These are phyloP conservation scores for Pedionomus torquatus DNA, from an alignment of 2,113 vertebrate species.

Conservation along the genomic window DNA sequence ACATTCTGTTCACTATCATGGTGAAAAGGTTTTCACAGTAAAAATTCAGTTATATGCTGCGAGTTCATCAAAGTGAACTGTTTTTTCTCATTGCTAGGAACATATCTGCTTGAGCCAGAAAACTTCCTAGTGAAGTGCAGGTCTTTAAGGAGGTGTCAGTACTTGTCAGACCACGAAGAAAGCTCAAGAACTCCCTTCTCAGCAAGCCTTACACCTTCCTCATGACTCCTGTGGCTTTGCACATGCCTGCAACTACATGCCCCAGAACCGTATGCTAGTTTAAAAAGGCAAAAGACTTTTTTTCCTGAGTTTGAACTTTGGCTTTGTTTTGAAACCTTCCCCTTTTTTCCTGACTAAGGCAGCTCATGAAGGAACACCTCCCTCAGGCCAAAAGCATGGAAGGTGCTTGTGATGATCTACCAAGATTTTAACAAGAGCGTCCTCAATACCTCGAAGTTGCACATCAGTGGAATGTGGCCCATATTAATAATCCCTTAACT, in stretches of 20 bases:
- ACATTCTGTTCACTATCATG: neutral
- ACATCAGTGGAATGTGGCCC: slow-evolving; percentile 30
- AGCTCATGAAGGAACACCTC: slow-evolving; percentile 34
- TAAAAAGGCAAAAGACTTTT: neutral
- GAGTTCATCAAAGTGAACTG: neutral
- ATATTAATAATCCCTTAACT: slow-evolving; percentile 17
- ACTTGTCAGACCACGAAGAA: neutral
- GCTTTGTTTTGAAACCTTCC: slow-evolving; percentile 50
- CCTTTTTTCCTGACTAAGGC: slow-evolving; percentile 27
- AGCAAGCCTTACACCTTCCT: neutral
- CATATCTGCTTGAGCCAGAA: neutral
- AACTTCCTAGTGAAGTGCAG: neutral
- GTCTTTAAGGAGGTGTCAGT: neutral
- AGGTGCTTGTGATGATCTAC: slow-evolving; percentile 42
- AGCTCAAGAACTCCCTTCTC: neutral
- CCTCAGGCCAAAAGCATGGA: slow-evolving; percentile 4
- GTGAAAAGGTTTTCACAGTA: neutral
- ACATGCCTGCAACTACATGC: slow-evolving; percentile 31
- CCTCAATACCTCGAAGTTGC: slow-evolving; percentile 15
- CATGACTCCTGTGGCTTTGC: neutral
- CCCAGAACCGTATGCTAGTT: neutral
- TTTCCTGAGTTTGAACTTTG: neutral
- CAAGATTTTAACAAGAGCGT: slow-evolving; percentile 41
- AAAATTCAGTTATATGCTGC: neutral
- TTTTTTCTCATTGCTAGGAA: slow-evolving; percentile 9